Evolutionary conservation across 1,140 invertebrate species (phyloP), one percentile per base, ranked within the genome.

Genomic region (Ceratosolen fusciceps): DNA sequence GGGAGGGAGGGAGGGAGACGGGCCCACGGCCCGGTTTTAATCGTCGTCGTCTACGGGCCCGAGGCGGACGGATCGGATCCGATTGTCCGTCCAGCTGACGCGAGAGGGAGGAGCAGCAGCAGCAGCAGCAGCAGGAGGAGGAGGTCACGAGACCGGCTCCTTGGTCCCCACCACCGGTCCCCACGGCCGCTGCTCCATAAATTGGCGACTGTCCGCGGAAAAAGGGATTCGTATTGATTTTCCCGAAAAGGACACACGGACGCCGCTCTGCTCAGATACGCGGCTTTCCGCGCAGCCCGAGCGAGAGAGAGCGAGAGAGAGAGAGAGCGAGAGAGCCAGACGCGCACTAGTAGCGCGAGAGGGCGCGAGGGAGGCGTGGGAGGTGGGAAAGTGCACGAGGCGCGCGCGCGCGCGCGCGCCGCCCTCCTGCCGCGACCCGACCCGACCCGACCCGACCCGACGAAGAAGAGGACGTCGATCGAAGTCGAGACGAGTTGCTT

Each of bases 141-240:
- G n/a, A n/a, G n/a, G n/a, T n/a, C n/a, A n/a, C n/a, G n/a, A n/a
- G n/a, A 43, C 39, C 39, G 39, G 49, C 49, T 19, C 21, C 49
- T 3, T 52, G 3, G 19, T 16, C 49, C 3, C 3, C 5, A 21
- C 12, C 14, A 16, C 19, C 58, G 29, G 26, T 34, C 26, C 14
- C 29, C 79, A 72, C 82, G 73, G 60, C 24, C 49, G 37, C 67
- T 49, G 79, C n/a, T 83, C 76, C 65, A 84, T 83, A 81, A 68
- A 82, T 84, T 29, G 77, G 80, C 77, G 70, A 58, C 54, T 37
- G 43, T 58, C 34, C 62, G 65, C 81, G 78, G 79, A 85, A 85
- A 87, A 73, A 85, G 84, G 82, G 82, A 86, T 87, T 87, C 83
- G 84, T 87, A 87, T 87, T 88, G 87, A 88, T 88, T 85, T 87